Evolutionary conservation across 1,140 invertebrate genomes (phyloP).

Genomic region (Pseudomyrmex pallidus): DNA sequence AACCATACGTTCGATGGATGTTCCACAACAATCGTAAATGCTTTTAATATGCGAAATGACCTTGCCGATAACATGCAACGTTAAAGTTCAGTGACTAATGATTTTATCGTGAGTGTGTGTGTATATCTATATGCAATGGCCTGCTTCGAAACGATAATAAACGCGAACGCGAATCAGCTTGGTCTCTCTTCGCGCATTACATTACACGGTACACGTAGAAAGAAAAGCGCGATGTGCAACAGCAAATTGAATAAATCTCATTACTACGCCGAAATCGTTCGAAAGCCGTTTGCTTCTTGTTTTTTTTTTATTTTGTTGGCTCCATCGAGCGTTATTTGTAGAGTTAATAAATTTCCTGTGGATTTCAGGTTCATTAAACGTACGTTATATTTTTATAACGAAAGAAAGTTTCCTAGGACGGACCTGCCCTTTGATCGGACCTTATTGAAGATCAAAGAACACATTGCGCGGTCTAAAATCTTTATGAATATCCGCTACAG

Average conservation of each 20-base stretch:
- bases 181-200: background rate
- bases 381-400: constrained; percentile 49
- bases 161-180: background rate
- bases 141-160: background rate
- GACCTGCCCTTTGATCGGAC: background rate
- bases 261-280: constrained; percentile 7
- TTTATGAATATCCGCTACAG: constrained; percentile 34
- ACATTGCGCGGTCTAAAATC: constrained; percentile 11
- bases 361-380: constrained; percentile 42
- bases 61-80: constrained; percentile 24
- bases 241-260: constrained; percentile 1
- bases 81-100: constrained; percentile 41
- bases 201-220: background rate
- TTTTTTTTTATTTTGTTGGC: background rate
- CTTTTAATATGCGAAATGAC: constrained; percentile 42
- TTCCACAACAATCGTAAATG: constrained; percentile 64
- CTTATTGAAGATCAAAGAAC: constrained; percentile 35
- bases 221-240: constrained; percentile 4
- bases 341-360: constrained; percentile 48
- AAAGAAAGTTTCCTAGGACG: constrained; percentile 30
- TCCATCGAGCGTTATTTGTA: constrained; percentile 28
- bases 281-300: background rate
- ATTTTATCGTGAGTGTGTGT: constrained; percentile 3
- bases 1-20: constrained; percentile 6
- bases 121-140: background rate